phyloP scores from a whole-genome alignment of 2,113 vertebrate genomes.

The Aythya baeri region DNA sequence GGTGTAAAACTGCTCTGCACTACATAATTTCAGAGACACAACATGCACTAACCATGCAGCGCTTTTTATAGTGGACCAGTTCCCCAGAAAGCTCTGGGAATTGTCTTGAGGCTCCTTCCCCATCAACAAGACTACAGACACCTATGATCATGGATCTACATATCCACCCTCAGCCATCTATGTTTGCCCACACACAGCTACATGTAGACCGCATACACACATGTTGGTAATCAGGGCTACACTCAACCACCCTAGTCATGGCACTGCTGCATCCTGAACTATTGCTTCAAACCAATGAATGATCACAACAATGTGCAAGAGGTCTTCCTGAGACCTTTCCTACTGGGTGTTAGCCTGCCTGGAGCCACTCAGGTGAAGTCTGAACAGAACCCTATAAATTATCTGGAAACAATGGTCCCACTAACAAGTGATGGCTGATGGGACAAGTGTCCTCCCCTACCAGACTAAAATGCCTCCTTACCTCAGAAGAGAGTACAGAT shows the following conservation, averaged over 20 bases:
- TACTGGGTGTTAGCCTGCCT: not conserved
- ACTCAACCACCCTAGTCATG: not conserved
- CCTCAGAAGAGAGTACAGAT: not conserved
- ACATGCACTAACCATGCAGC: rapidly evolving
- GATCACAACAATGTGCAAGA: not conserved
- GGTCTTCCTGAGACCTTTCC: not conserved
- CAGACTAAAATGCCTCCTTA: not conserved
- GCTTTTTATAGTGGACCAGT: not conserved
- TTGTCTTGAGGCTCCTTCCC: not conserved
- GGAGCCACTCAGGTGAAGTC: not conserved
- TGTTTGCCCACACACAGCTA: not conserved
- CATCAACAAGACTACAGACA: not conserved
- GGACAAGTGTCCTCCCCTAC: not conserved
- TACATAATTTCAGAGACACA: not conserved
- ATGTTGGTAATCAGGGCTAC: not conserved
- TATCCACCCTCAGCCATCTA: not conserved
- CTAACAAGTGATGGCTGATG: not conserved
- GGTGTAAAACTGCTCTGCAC: not conserved
- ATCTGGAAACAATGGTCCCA: not conserved
- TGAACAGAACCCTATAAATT: not conserved
- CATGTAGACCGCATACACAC: rapidly evolving
- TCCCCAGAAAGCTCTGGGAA: not conserved
- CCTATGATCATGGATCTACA: not conserved
- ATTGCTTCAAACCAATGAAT: not conserved
- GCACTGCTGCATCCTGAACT: not conserved